phyloP scores from a whole-genome alignment of 2,797 vertebrate species.

The Artibeus lituratus region DNA sequence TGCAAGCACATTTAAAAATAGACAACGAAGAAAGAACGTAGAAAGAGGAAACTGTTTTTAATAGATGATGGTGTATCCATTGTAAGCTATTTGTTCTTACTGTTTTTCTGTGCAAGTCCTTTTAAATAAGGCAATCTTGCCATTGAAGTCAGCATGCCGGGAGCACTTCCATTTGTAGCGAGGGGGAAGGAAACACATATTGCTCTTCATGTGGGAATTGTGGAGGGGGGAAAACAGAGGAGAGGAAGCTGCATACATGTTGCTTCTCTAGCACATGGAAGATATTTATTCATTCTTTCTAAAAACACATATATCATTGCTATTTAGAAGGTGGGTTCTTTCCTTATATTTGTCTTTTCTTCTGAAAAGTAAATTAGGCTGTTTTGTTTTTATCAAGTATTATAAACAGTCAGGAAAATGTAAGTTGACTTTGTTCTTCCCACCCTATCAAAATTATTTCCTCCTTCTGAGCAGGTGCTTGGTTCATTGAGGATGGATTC shows the following conservation, averaged over 20 bases:
- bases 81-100: neutral
- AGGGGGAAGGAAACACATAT: neutral
- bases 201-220: neutral
- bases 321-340: neutral
- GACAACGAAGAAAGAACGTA: neutral
- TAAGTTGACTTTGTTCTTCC: neutral
- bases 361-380: neutral
- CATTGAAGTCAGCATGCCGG: neutral
- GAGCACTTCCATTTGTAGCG: neutral
- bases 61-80: neutral
- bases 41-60: neutral
- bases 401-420: neutral
- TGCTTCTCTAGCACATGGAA: neutral
- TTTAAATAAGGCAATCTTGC: neutral
- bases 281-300: neutral
- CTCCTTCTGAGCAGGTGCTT: neutral
- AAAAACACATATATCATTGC: neutral
- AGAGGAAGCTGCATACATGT: fast-evolving
- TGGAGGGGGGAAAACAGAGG: neutral
- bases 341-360: neutral
- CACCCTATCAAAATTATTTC: neutral
- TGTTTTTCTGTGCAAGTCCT: neutral
- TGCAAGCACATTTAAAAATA: neutral
- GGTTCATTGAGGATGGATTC: neutral
- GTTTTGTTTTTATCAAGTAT: neutral